Evolutionary conservation across 2,888 invertebrate species (phyloP).

Genomic region (Caenorhabditis imperialis): DNA sequence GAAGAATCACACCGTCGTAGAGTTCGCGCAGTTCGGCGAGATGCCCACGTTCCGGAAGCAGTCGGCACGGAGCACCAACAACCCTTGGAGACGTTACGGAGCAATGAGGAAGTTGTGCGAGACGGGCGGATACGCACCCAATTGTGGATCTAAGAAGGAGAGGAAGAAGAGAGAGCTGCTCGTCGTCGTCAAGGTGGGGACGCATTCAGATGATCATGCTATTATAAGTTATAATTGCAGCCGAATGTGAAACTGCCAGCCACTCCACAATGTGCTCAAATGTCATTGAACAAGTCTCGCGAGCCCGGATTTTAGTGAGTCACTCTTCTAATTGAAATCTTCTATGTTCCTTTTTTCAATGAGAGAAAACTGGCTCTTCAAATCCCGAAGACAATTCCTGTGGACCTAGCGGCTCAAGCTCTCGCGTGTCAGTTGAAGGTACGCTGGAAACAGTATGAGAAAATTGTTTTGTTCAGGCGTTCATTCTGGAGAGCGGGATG

Average conservation of each 20-base stretch:
- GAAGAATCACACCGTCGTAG: conserved; percentile 22
- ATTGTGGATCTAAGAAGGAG: conserved; percentile 33
- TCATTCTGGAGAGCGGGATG: conserved; percentile 27
- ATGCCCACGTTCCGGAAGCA: conserved; percentile 45
- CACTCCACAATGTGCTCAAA: conserved; percentile 34
- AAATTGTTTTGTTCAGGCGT: conserved; percentile 22
- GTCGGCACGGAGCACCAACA: conserved; percentile 37
- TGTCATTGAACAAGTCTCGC: conserved; percentile 46
- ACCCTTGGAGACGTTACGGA: conserved; percentile 53
- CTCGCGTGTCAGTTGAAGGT: conserved; percentile 51
- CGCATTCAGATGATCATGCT: neutral
- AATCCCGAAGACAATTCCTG: conserved; percentile 20
- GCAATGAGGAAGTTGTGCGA: conserved; percentile 44
- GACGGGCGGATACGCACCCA: conserved; percentile 48
- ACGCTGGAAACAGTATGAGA: no score
- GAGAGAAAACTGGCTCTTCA: conserved; percentile 22
- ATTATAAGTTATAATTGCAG: conserved; percentile 1
- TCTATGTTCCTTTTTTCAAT: conserved; percentile 18
- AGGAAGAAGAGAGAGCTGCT: conserved; percentile 36
- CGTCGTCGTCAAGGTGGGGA: conserved; percentile 17
- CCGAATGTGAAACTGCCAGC: conserved; percentile 27
- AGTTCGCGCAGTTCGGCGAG: conserved; percentile 39
- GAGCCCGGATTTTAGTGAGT: conserved; percentile 27
- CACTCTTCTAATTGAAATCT: no score
- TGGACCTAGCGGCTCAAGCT: conserved; percentile 32